Conservation (phyloP, 2,888 invertebrate genomes). For the Perithous albicinctus region DNA sequence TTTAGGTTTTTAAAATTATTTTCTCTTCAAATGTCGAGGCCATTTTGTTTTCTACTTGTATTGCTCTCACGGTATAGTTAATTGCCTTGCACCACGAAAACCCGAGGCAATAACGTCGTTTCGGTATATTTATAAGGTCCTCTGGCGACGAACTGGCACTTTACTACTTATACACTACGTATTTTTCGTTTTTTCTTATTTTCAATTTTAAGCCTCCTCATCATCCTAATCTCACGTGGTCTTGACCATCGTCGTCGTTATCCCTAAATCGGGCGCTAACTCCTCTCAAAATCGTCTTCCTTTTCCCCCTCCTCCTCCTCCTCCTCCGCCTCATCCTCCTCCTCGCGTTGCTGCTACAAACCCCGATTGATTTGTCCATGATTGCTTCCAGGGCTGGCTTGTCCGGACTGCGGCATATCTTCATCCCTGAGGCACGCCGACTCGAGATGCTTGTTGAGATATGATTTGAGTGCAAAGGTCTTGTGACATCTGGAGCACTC, state of each 20-base stretch:
- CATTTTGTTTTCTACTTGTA: slow-evolving; percentile 13
- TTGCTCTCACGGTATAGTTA: slow-evolving; percentile 33
- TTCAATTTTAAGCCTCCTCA: background rate
- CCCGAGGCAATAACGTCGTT: slow-evolving; percentile 22
- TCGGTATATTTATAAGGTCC: slow-evolving; percentile 44
- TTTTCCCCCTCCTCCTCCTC: no score
- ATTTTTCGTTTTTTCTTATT: background rate
- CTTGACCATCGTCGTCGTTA: slow-evolving; percentile 45
- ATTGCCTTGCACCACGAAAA: slow-evolving; percentile 8
- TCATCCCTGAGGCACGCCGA: slow-evolving; percentile 92
- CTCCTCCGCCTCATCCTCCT: slow-evolving; percentile 44
- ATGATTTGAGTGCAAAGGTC: slow-evolving; percentile 97
- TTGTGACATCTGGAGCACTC: slow-evolving; percentile 95
- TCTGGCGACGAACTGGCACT: slow-evolving; percentile 63
- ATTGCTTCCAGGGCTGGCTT: slow-evolving; percentile 42
- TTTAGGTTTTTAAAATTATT: slow-evolving; percentile 28
- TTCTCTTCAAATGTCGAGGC: slow-evolving; percentile 29
- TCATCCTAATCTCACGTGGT: slow-evolving; percentile 13
- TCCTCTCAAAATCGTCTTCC: slow-evolving; percentile 44
- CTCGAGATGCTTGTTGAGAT: slow-evolving; percentile 97
- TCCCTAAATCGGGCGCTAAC: slow-evolving; percentile 59
- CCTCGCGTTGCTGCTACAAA: slow-evolving; percentile 79
- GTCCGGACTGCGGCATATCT: slow-evolving; percentile 70
- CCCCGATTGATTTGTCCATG: slow-evolving; percentile 75
- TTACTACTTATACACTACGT: slow-evolving; percentile 60